Percentiles rank a stretch among this genome's conserved stretches.
These are phyloP conservation scores for Eueremaeus valkanovi DNA, from an alignment of 2,888 invertebrate genomes.

Conservation along the genomic window DNA sequence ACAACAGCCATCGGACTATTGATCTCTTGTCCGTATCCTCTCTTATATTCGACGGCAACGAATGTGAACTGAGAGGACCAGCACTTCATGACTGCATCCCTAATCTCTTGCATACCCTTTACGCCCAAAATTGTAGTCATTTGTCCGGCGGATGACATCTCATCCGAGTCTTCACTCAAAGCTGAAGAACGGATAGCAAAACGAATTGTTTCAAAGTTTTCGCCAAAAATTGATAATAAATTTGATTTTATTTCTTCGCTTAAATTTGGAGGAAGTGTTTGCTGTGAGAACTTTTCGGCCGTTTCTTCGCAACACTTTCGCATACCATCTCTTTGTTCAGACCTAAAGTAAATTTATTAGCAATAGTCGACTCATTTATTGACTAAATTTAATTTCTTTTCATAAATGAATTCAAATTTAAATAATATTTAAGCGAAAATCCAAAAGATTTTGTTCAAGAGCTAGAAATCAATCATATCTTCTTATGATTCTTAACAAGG, in stretches of 20 bases:
- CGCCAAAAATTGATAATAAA: not conserved
- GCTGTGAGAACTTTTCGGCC: not conserved
- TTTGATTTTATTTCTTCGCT: not conserved
- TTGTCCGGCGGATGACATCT: slow-evolving; percentile 44
- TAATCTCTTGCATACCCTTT: not conserved
- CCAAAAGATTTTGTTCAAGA: too few species aligned
- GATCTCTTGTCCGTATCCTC: slow-evolving; percentile 69
- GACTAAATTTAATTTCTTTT: too few species aligned
- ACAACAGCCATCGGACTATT: slow-evolving; percentile 70
- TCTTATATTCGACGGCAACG: slow-evolving; percentile 71
- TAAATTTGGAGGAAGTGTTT: not conserved
- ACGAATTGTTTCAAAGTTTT: too few species aligned
- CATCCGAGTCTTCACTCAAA: slow-evolving; percentile 39
- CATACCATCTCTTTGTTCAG: not conserved
- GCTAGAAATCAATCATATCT: too few species aligned
- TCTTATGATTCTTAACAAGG: too few species aligned
- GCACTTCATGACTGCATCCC: slow-evolving; percentile 37
- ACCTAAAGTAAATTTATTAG: not conserved
- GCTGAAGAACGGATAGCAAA: slow-evolving; percentile 42
- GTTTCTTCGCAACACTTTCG: not conserved
- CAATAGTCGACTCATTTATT: too few species aligned
- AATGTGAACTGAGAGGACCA: slow-evolving; percentile 67
- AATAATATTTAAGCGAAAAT: too few species aligned
- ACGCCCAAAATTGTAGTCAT: slow-evolving; percentile 38
- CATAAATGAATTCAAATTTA: too few species aligned